Conservation (phyloP, 2,888 invertebrate species). For the Heliconius aoede region DNA sequence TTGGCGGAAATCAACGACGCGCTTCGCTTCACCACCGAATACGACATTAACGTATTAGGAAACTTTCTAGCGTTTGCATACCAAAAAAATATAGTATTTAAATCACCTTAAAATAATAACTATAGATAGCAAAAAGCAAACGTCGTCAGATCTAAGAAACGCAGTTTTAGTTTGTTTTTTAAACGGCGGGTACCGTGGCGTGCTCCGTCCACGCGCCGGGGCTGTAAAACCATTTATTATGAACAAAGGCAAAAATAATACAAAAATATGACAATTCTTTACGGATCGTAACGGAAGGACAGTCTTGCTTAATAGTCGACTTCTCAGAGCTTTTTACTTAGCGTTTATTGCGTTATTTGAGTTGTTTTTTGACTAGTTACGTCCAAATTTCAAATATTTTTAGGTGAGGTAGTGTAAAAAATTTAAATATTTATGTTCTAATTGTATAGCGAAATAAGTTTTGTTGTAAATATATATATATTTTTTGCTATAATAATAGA, state of each 20-base stretch:
- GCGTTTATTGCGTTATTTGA: slow-evolving; percentile 46
- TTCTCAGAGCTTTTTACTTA: slow-evolving; percentile 54
- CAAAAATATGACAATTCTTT: slow-evolving; percentile 67
- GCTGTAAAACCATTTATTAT: slow-evolving; percentile 68
- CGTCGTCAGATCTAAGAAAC: slow-evolving; percentile 5
- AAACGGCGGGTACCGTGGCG: slow-evolving; percentile 54
- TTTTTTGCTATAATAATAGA: not conserved
- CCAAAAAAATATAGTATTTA: not conserved
- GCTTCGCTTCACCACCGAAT: no score
- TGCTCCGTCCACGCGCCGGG: slow-evolving; percentile 72
- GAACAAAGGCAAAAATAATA: slow-evolving; percentile 65
- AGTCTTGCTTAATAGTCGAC: slow-evolving; percentile 63
- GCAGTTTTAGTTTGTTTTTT: slow-evolving; percentile 36
- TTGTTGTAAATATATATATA: not conserved
- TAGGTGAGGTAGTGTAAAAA: slow-evolving; percentile 4
- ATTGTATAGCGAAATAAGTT: not conserved
- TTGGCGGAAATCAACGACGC: no score
- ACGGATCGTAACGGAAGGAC: slow-evolving; percentile 61
- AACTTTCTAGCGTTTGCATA: not conserved
- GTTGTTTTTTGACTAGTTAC: slow-evolving; percentile 36
- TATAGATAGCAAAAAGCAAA: not conserved
- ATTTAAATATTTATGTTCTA: not conserved
- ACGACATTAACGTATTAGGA: no score
- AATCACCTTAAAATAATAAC: not conserved
- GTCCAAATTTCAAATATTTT: slow-evolving; percentile 7